phyloP scores from a whole-genome alignment of 2,797 vertebrate genomes.

The Micromesistius poutassou region DNA sequence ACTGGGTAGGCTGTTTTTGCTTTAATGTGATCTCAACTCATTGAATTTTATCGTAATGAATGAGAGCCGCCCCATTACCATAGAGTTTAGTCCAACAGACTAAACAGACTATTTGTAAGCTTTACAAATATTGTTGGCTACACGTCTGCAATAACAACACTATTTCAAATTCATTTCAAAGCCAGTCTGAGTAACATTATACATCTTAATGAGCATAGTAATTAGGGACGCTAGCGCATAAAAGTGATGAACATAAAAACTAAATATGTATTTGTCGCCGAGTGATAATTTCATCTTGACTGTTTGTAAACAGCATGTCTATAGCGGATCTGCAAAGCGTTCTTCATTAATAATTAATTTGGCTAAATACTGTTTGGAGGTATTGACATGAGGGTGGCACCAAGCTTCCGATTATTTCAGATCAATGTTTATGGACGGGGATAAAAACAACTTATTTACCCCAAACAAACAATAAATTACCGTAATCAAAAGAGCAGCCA shows the following conservation, averaged over 20 bases:
- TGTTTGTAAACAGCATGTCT: not conserved
- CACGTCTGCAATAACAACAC: not conserved
- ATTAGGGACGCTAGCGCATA: not conserved
- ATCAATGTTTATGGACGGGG: conserved; percentile 34
- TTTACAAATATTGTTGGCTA: not conserved
- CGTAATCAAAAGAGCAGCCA: conserved; percentile 56
- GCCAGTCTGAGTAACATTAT: not conserved
- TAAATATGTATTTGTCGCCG: not conserved
- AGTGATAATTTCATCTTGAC: not conserved
- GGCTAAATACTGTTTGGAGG: not conserved
- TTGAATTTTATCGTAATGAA: not conserved
- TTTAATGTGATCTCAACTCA: not conserved
- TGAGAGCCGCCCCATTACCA: no score
- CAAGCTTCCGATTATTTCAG: conserved; percentile 33
- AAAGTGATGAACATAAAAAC: not conserved
- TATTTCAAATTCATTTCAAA: not conserved
- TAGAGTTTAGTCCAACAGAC: not conserved
- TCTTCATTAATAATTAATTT: not conserved
- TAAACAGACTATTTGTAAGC: no score
- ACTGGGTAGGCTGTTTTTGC: not conserved
- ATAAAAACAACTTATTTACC: conserved; percentile 42
- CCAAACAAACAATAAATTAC: conserved; percentile 53
- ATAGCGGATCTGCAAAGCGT: not conserved
- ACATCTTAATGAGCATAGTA: not conserved
- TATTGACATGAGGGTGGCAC: not conserved